Evolutionary conservation across 2,888 invertebrate genomes (phyloP).

Genomic region (Oxycera nigricornis): DNA sequence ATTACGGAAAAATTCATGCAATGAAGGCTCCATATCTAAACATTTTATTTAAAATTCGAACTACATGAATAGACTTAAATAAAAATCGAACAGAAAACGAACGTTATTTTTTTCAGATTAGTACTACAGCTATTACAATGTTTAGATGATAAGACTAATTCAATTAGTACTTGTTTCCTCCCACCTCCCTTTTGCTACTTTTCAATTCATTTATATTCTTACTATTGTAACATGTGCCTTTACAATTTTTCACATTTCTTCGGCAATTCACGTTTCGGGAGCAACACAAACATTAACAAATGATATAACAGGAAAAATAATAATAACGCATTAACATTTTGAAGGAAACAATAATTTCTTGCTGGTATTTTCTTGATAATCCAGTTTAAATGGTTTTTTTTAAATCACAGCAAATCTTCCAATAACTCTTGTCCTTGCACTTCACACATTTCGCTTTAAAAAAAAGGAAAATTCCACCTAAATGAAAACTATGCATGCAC

Average conservation of each 20-base stretch:
- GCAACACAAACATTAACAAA: slow-evolving; percentile 10
- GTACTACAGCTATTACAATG: background rate
- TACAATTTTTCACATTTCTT: background rate
- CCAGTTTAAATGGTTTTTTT: background rate
- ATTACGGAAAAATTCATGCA: background rate
- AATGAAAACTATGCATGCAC: background rate
- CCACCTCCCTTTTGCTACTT: background rate
- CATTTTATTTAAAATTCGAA: slow-evolving; percentile 4
- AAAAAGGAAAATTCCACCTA: background rate
- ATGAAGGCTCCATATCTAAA: background rate
- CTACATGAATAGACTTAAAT: background rate
- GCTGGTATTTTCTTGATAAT: background rate
- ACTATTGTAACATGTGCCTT: background rate
- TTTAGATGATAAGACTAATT: too few species aligned
- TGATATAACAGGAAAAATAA: background rate
- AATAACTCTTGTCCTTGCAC: too few species aligned
- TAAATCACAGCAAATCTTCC: background rate
- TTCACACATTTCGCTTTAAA: background rate
- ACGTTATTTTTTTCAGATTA: background rate
- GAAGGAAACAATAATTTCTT: background rate
- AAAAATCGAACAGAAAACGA: slow-evolving; percentile 4
- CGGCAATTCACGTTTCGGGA: background rate
- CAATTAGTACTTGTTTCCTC: background rate
- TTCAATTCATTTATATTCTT: background rate
- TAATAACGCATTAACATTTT: background rate